A percentile compares a stretch with the other conserved stretches of the same genome.
Conservation (phyloP, 1,140 invertebrate genomes). For the Araneus ventricosus region DNA sequence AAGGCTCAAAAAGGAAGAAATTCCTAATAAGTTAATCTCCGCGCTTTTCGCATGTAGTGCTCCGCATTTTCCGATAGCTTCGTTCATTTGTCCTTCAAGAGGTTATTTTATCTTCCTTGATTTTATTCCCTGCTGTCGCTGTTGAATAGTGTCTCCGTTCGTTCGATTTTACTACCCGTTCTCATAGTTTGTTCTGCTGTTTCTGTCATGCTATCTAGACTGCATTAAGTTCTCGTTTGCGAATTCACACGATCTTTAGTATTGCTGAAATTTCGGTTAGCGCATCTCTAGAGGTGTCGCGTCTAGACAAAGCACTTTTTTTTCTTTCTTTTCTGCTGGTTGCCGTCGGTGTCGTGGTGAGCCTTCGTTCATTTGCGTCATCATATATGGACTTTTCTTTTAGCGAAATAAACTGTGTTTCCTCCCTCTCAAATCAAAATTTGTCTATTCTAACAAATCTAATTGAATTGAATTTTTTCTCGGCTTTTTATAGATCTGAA, state of each 20-base stretch:
- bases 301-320: neutral
- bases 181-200: slow-evolving; percentile 3
- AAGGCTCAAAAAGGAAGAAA: too few relatives aligned
- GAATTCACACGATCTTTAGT: slow-evolving; percentile 25
- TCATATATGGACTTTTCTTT: neutral
- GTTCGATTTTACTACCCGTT: neutral
- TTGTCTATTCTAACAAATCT: too few relatives aligned
- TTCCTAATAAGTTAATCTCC: too few relatives aligned
- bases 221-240: neutral
- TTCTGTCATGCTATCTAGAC: neutral
- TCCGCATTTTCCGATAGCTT: too few relatives aligned
- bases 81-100: too few relatives aligned
- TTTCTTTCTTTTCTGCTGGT: neutral
- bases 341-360: neutral
- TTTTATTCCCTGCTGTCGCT: neutral
- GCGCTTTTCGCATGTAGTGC: too few relatives aligned
- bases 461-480: too few relatives aligned
- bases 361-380: neutral
- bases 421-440: too few relatives aligned
- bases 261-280: slow-evolving; percentile 21
- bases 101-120: neutral
- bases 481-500: too few relatives aligned
- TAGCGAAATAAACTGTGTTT: neutral
- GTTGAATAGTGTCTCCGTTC: neutral
- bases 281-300: neutral